phyloP scores from a whole-genome alignment of 1,140 invertebrate species.

The Megalonaias nervosa region DNA sequence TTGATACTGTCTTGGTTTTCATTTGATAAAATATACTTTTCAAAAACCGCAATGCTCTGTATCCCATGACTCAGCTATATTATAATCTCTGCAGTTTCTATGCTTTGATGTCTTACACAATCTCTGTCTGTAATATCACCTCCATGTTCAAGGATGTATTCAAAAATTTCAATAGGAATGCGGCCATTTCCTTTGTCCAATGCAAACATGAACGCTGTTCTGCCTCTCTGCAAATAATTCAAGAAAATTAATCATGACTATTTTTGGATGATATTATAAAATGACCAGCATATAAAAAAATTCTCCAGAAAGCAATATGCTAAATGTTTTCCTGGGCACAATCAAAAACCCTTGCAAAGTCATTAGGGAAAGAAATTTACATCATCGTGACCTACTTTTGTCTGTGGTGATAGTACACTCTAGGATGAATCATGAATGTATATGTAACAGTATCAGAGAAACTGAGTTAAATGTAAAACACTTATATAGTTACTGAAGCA shows the following conservation, averaged over 20 bases:
- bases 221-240: conserved; percentile 53
- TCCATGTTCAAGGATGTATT: conserved; percentile 56
- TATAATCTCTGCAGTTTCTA: background rate
- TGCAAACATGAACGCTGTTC: conserved; percentile 59
- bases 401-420: too few relatives aligned
- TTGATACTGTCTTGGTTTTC: background rate
- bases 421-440: too few relatives aligned
- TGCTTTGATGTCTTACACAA: conserved; percentile 16
- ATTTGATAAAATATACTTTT: background rate
- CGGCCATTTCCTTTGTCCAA: conserved; percentile 57
- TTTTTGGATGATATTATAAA: background rate
- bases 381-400: too few relatives aligned
- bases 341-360: too few relatives aligned
- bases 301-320: too few relatives aligned
- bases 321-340: too few relatives aligned
- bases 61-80: background rate
- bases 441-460: too few relatives aligned
- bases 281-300: background rate
- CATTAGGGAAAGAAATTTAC: too few relatives aligned
- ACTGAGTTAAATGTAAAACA: too few relatives aligned
- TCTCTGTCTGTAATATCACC: conserved; percentile 58
- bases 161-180: conserved; percentile 51
- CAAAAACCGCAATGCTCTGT: background rate
- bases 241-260: background rate
- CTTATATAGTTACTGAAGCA: too few relatives aligned